Evolutionary conservation across 2,888 invertebrate species (phyloP), one percentile per base, ranked within the genome.

Genomic region (Chorisops tibialis): DNA sequence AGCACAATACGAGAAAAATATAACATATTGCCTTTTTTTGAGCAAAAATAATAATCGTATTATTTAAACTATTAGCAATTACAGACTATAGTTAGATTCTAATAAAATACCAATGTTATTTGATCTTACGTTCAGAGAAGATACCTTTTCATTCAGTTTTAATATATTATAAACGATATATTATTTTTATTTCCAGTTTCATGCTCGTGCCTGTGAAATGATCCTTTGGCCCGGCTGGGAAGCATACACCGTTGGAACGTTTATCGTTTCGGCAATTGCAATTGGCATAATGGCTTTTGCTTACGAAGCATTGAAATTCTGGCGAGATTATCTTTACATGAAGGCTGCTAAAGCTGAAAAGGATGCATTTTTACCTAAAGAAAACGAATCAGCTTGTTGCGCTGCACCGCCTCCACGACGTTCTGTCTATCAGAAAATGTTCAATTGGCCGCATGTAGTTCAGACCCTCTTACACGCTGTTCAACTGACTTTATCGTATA

Each of bases 231-330:
- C 85, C 54, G 84, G 84, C 43, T 94, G 93, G 93, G 83, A 83
- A 71, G 87, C 89, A 45, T 80, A 83, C 2, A 86, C 85, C 5
- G 80, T 85, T 14, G 83, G 88, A 62, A 88, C 91, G 67, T 84
- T 98, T 69, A 82, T 95, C 41, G 89, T 91, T 1, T 96, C 97
- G 0, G 91, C 93, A 74, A 80, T 96, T 59, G 91, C 89, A 49
- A 89, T 98, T 69, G 91, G 96, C 78, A 82, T 93, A 52, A 85
- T 96, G 73, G 91, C 93, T 0, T 86, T 94, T 21, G 80, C 94
- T n/a, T 98, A 97, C 75, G 98, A 99, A 79, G 94, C 93, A 0
- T 83, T 99, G 3, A 98, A 97, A 80, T 95, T 93, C 80, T 88
- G 81, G 71, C 75, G 85, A 0, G 83, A 83, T 69, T 79, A 70